Evolutionary conservation across 2,113 vertebrate species (phyloP).

Genomic region (Mionectes macconnelli): DNA sequence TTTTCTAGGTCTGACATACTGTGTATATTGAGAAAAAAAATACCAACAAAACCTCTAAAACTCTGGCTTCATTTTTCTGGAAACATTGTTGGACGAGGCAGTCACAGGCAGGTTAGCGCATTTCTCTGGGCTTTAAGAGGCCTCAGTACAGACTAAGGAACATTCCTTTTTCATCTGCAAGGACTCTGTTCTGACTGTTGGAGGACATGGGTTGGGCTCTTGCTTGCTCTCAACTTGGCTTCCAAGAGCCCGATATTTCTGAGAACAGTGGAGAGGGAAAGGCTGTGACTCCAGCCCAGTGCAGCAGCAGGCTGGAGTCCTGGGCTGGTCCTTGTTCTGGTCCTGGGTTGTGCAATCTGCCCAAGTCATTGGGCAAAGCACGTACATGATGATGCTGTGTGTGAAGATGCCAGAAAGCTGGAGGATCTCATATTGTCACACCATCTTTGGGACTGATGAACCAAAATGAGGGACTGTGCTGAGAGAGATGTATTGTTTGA

Average conservation of each 20-base stretch:
- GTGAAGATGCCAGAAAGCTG: neutral
- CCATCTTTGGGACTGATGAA: neutral
- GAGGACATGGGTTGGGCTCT: neutral
- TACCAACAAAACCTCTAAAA: neutral
- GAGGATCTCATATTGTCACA: rapidly evolving
- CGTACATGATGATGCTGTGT: neutral
- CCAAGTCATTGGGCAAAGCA: too few species aligned
- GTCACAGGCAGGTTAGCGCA: neutral
- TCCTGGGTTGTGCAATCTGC: neutral
- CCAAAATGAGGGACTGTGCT: neutral
- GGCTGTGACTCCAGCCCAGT: neutral
- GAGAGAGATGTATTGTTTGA: neutral
- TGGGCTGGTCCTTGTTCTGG: neutral
- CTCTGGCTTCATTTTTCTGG: neutral
- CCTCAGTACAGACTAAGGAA: neutral
- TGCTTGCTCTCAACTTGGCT: rapidly evolving
- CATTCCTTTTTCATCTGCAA: neutral
- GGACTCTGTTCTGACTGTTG: neutral
- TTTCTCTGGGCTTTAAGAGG: neutral
- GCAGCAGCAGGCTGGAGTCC: neutral
- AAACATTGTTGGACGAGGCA: neutral
- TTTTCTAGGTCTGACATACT: neutral
- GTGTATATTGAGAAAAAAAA: neutral
- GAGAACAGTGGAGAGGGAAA: neutral
- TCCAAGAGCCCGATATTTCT: neutral